Percentiles rank a stretch among this genome's conserved stretches.
Evolutionary conservation across 30 jellyfish, hydroid and myxozoan species (phyloP).

Genomic region (Chrysaora quinquecirrha): DNA sequence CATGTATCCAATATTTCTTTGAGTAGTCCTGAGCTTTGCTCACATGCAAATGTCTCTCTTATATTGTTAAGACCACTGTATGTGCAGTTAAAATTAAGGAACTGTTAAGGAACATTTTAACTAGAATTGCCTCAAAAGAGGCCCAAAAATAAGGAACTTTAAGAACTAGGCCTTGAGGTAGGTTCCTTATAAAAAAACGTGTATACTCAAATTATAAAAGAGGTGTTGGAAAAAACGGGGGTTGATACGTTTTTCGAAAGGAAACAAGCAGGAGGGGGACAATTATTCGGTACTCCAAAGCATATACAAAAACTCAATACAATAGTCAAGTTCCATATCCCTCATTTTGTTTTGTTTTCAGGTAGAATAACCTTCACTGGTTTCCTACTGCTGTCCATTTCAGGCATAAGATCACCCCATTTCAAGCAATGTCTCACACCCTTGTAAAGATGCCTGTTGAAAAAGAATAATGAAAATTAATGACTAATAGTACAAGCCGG

Average conservation of each 20-base stretch:
- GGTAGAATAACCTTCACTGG: slow-evolving; percentile 64
- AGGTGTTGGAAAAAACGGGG: not conserved
- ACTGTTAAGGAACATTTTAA: no score
- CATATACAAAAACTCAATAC: not conserved
- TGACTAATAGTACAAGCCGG: not conserved
- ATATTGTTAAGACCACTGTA: no score
- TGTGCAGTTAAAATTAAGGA: no score
- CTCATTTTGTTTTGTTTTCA: not conserved
- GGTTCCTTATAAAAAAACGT: no score
- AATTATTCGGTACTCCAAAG: not conserved
- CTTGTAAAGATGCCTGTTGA: slow-evolving; percentile 74
- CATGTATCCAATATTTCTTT: no score
- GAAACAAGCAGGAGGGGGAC: no score
- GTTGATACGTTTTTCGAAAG: not conserved
- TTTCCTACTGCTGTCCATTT: slow-evolving; percentile 13
- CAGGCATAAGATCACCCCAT: slow-evolving; percentile 92
- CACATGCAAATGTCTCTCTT: no score
- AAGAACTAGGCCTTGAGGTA: no score
- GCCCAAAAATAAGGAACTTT: no score
- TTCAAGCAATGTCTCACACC: slow-evolving; percentile 84
- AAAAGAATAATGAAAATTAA: not conserved
- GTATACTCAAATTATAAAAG: not conserved
- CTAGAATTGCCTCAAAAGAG: no score
- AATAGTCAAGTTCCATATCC: not conserved
- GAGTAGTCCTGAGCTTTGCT: no score